These are phyloP conservation scores for Aphis craccivora DNA, from an alignment of 1,140 invertebrate genomes.

Conservation along the genomic window DNA sequence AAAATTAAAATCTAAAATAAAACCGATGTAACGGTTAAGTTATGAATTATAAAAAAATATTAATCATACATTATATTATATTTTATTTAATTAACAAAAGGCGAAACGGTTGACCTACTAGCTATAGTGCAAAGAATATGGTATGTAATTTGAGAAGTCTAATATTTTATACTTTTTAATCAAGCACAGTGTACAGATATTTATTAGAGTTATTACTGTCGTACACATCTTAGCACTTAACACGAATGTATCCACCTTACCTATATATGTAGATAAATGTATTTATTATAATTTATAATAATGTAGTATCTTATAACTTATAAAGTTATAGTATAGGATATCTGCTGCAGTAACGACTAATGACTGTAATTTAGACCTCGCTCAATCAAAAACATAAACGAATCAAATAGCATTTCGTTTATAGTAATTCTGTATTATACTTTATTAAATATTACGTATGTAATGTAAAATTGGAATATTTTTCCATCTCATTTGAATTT, in stretches of 20 bases:
- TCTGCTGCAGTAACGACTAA: neutral
- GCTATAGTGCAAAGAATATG: neutral
- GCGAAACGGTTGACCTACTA: neutral
- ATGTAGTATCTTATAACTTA: too few species aligned
- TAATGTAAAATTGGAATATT: neutral
- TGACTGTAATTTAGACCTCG: neutral
- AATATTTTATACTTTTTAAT: neutral
- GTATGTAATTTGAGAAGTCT: neutral
- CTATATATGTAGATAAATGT: neutral
- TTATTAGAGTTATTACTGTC: too few species aligned
- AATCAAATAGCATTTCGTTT: neutral
- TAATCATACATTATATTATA: neutral
- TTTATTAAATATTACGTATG: neutral
- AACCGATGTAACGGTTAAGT: neutral
- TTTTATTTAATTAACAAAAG: neutral
- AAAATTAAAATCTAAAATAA: neutral
- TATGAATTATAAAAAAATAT: neutral
- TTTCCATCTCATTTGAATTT: neutral
- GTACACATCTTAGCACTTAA: neutral
- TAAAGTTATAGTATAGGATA: neutral
- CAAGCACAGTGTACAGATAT: neutral
- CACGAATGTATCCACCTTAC: neutral
- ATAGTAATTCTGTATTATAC: conserved; percentile 6
- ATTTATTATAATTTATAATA: neutral
- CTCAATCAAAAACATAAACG: neutral